Conservation (phyloP, 2,113 vertebrate genomes). For the Apteryx mantelli region DNA sequence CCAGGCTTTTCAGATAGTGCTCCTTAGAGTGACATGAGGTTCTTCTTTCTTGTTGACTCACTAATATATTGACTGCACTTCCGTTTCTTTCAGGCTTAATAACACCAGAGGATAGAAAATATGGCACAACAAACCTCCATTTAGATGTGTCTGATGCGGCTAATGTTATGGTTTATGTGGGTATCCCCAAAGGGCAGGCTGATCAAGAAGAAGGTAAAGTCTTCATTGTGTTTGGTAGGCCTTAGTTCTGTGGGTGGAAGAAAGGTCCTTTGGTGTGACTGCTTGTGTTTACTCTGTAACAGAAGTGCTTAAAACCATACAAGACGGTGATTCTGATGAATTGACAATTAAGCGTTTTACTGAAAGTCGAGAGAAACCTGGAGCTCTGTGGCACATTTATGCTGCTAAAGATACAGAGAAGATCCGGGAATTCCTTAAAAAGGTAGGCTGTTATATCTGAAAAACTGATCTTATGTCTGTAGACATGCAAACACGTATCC, state of each 20-base stretch:
- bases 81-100: slow-evolving; percentile 72
- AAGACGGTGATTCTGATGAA: slow-evolving; percentile 83
- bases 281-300: neutral
- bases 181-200: slow-evolving; percentile 80
- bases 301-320: slow-evolving; percentile 85
- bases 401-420: slow-evolving; percentile 86
- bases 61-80: neutral
- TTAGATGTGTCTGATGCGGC: slow-evolving; percentile 84
- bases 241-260: neutral
- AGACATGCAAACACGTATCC: neutral
- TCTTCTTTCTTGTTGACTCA: neutral
- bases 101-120: slow-evolving; percentile 83
- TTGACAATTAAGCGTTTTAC: slow-evolving; percentile 81
- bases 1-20: neutral
- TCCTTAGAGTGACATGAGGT: neutral
- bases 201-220: slow-evolving; percentile 81
- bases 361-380: slow-evolving; percentile 80
- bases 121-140: slow-evolving; percentile 83
- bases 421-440: slow-evolving; percentile 83
- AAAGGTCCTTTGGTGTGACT: neutral
- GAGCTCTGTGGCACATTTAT: slow-evolving; percentile 85
- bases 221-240: neutral
- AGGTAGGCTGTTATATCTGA: slow-evolving; percentile 36
- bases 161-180: slow-evolving; percentile 85
- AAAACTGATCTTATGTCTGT: neutral